Evolutionary conservation across 2,797 vertebrate genomes (phyloP).

Genomic region (Acipenser ruthenus): DNA sequence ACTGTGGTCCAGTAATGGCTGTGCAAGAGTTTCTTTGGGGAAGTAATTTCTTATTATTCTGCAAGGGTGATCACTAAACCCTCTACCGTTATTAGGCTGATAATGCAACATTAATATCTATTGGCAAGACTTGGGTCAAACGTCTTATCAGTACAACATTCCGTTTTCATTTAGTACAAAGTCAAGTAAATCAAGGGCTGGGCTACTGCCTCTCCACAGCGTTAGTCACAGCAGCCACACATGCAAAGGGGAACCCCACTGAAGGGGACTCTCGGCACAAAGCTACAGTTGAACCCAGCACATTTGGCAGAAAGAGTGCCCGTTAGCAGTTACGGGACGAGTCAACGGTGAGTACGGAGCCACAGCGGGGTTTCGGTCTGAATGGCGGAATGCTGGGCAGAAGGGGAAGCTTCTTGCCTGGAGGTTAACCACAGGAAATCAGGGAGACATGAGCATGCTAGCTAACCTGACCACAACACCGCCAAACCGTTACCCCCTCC

Average conservation of each 20-base stretch:
- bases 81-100: no score
- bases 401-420: background rate
- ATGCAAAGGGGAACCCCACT: background rate
- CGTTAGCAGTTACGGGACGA: background rate
- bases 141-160: no score
- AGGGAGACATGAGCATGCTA: conserved; percentile 4
- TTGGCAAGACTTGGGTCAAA: no score
- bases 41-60: no score
- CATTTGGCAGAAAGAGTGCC: background rate
- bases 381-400: background rate
- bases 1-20: no score
- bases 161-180: no score
- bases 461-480: background rate
- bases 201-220: no score
- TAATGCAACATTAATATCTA: no score
- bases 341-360: background rate
- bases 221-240: no score
- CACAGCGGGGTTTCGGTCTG: background rate
- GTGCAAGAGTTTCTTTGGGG: no score
- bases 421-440: conserved; percentile 12
- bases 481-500: conserved; percentile 5
- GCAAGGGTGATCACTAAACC: no score
- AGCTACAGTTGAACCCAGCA: background rate
- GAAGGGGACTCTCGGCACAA: background rate
- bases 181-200: no score